Base-by-base conservation (phyloP, 2,888 invertebrate genomes). In the Eudemis profundana region DNA sequence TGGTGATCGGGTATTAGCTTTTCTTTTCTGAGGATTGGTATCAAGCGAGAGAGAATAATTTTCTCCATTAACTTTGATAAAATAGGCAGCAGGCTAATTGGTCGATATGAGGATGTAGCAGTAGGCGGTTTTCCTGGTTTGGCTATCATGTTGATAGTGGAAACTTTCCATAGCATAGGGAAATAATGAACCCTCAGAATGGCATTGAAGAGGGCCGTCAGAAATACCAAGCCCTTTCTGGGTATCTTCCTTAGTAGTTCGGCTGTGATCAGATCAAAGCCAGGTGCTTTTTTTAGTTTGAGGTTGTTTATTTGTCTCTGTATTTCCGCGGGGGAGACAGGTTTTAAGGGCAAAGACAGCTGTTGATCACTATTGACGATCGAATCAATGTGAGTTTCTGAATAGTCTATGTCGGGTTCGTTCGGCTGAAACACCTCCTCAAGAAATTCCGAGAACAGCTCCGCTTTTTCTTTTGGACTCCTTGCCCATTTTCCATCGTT, bases 101-200 rank as follows among this genome's bases (percentile, higher is more conserved):
- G 56, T 38, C 56, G 19, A 56, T 56, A 56, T 12, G 51, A 72
- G 4, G 47, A 59, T 3, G 40, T 42, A n/a, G 69, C 67, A 15
- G 71, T 10, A 2, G 49, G 15, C 7, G 63, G 61, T 50, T 74
- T 74, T 0, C 71, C 74, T 14, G 64, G 61, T 61, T 74, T 76
- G 5, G 46, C 64, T 7, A 74, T 49, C 72, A 75, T 73, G 1
- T 67, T 59, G 0, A 75, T 64, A 40, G 69, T 66, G 0, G 74
- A 69, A 0, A 73, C 54, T 59, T 74, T 74, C 72, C 72, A 76
- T 19, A 68, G 51, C 0, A 4, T 19, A 0, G 75, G 69, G 1
- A 60, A 61, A 19, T 61, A 23, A 17, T 29, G n/a, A 1, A 21
- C 14, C 29, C 54, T 36, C 2, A 66, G 4, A 3, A 62, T 64